phyloP scores from a whole-genome alignment of 1,140 invertebrate species.

The Notospermus geniculatus region DNA sequence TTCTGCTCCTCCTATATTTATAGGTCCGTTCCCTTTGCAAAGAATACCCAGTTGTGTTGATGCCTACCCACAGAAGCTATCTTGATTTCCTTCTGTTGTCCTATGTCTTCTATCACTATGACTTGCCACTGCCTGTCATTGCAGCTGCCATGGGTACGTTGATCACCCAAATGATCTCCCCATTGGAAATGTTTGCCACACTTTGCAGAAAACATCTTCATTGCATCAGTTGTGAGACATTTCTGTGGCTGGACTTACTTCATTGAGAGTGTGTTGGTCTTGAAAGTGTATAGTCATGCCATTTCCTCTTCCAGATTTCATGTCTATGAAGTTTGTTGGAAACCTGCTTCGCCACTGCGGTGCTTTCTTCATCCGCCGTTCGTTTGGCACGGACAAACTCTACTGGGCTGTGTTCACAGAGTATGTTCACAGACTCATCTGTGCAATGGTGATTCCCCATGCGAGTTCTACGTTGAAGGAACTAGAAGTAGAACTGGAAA shows the following conservation, averaged over 20 bases:
- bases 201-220: too few relatives aligned
- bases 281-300: too few relatives aligned
- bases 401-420: conserved; percentile 89
- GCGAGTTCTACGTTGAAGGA: conserved; percentile 98
- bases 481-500: conserved; percentile 92
- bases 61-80: conserved; percentile 94
- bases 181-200: too few relatives aligned
- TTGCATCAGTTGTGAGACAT: too few relatives aligned
- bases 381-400: conserved; percentile 68
- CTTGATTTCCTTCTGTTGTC: conserved; percentile 93
- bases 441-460: conserved; percentile 73
- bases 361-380: conserved; percentile 92
- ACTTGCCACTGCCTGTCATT: conserved; percentile 90
- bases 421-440: conserved; percentile 85
- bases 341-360: conserved; percentile 76
- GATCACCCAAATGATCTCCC: too few relatives aligned
- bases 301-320: conserved; percentile 73
- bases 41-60: conserved; percentile 80
- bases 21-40: conserved; percentile 70
- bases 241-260: too few relatives aligned
- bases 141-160: conserved; percentile 91
- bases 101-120: conserved; percentile 85
- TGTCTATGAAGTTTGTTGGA: conserved; percentile 86
- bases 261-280: too few relatives aligned
- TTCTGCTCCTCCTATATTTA: too few relatives aligned